Percentiles rank a stretch among this genome's conserved stretches.
phyloP scores from a whole-genome alignment of 2,113 vertebrate genomes.

The Uropsilus gracilis region DNA sequence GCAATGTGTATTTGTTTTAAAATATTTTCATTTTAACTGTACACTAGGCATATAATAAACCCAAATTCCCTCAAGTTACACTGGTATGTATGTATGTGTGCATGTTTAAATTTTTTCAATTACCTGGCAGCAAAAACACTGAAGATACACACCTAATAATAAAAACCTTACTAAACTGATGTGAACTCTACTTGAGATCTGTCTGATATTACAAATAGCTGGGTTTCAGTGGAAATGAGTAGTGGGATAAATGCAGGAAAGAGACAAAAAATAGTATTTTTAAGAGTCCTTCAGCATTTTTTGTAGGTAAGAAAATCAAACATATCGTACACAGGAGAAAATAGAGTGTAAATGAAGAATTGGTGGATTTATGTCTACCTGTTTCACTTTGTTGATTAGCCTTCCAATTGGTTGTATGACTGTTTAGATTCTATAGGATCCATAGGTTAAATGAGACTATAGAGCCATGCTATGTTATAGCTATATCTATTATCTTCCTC shows the following conservation, averaged over 20 bases:
- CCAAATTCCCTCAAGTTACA: not conserved
- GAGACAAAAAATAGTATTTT: not conserved
- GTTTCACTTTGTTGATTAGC: not conserved
- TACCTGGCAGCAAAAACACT: not conserved
- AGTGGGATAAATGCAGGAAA: not conserved
- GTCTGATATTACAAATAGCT: not conserved
- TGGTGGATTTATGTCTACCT: not conserved
- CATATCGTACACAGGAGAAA: not conserved
- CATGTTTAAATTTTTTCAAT: not conserved
- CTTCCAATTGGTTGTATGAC: not conserved
- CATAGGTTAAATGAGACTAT: not conserved
- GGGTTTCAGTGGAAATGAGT: not conserved
- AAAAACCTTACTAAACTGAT: not conserved
- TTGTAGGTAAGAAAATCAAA: not conserved
- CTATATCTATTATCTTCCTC: not conserved
- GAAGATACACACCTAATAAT: not conserved
- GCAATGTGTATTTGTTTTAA: slow-evolving; percentile 13
- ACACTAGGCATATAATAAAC: not conserved
- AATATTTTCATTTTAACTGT: slow-evolving; percentile 32
- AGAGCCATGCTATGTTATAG: not conserved
- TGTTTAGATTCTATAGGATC: not conserved
- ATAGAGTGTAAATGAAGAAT: not conserved
- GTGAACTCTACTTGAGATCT: not conserved
- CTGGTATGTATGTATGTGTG: not conserved
- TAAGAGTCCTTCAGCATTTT: not conserved